Evolutionary conservation across 2,113 vertebrate genomes (phyloP), one percentile per base, ranked within the genome.

Genomic region (Hoplias malabaricus): DNA sequence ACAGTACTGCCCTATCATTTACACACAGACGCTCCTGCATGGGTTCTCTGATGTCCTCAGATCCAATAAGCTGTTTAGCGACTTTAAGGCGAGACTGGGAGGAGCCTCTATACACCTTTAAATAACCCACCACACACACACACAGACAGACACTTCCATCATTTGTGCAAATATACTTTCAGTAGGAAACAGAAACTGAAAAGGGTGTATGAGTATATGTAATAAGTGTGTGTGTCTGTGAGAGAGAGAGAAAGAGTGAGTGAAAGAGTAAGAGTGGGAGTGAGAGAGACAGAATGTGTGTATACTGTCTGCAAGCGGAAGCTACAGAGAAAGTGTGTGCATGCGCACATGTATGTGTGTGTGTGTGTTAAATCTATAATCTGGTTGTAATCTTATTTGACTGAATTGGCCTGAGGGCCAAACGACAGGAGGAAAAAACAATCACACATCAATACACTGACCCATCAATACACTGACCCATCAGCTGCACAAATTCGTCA

Each of bases 11-110:
- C 46, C 46, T 50, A 50, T 50, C 46, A 50, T n/a, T 50, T 50
- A 50, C 14, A 19, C 43, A 62, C 31, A 62, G 29, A 62, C 59
- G n/a, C 59, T 1, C 46, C 5, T n/a, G 2, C 2, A 6, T 50
- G 46, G 6, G 46, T 50, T 1, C 46, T 7, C 4, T 50, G 2
- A 16, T 46, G 42, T 9, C 3, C 46, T 21, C 46, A n/a, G 46
- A 3, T n/a, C 46, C 46, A 50, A 8, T 50, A 50, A n/a, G 16
- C 5, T 5, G 7, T 50, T 50, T 50, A 63, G 16, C 38, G 16
- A 73, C 70, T 75, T 83, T 62, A 89, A 88, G 88, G 87, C 90
- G 71, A 79, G 85, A 86, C 70, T 69, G 82, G 69, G 84, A 85
- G 69, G 77, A 78, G 53, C 40, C 79, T 79, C 82, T 7, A 59